These are phyloP conservation scores for Pyrrhia umbra DNA, from an alignment of 2,888 invertebrate species.

Conservation along the genomic window DNA sequence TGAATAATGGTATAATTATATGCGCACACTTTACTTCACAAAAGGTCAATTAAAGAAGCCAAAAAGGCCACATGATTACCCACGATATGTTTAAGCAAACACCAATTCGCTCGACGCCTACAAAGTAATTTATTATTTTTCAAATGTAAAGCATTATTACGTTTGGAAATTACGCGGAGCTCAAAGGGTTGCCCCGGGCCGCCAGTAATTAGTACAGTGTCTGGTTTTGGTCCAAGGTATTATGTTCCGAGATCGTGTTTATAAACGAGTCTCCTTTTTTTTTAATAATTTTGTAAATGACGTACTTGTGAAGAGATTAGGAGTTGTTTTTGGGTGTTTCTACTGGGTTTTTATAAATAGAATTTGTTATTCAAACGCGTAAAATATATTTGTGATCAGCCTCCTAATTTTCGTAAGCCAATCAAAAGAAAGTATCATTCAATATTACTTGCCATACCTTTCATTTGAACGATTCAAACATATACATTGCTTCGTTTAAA, in stretches of 20 bases:
- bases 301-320: slow-evolving; percentile 20
- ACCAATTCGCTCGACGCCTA: slow-evolving; percentile 30
- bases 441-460: too few species aligned
- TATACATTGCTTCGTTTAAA: too few species aligned
- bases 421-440: too few species aligned
- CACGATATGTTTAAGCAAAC: slow-evolving; percentile 43
- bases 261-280: slow-evolving; percentile 24
- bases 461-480: too few species aligned
- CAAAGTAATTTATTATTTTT: slow-evolving; percentile 59
- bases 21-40: neutral
- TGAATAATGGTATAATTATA: neutral
- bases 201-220: slow-evolving; percentile 57
- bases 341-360: neutral
- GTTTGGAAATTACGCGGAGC: slow-evolving; percentile 45
- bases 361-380: too few species aligned
- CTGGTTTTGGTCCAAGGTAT: slow-evolving; percentile 49
- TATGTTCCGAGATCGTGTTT: slow-evolving; percentile 48
- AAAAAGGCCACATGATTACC: slow-evolving; percentile 26
- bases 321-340: neutral
- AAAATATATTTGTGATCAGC: too few species aligned
- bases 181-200: slow-evolving; percentile 50
- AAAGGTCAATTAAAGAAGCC: neutral
- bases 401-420: too few species aligned
- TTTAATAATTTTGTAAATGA: slow-evolving; percentile 45
- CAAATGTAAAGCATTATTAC: slow-evolving; percentile 56